Percentiles rank a stretch among this genome's conserved stretches.
Conservation (phyloP, 2,797 vertebrate species). For the Lates japonicus region DNA sequence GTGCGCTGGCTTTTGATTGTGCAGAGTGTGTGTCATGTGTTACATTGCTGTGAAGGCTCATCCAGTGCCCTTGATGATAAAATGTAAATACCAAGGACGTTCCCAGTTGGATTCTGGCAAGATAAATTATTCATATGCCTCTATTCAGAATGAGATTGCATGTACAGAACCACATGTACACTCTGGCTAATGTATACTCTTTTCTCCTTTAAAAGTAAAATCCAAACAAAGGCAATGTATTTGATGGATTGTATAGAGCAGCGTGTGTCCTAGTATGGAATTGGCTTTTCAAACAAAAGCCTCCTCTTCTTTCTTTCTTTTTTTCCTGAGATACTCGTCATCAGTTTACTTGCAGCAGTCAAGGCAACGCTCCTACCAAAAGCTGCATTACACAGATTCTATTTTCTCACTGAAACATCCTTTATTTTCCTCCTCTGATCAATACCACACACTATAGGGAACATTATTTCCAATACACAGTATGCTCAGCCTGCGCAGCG, state of each 20-base stretch:
- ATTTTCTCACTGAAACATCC: constrained; percentile 54
- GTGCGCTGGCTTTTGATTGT: constrained; percentile 44
- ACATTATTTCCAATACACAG: constrained; percentile 72
- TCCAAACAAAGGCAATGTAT: constrained; percentile 75
- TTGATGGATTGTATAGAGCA: constrained; percentile 70
- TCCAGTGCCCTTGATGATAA: constrained; percentile 86
- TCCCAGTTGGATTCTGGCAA: constrained; percentile 82
- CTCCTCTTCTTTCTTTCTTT: constrained; percentile 2
- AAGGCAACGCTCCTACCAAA: constrained; percentile 36
- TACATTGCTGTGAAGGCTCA: constrained; percentile 75
- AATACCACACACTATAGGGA: constrained; percentile 61
- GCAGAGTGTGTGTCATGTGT: constrained; percentile 76
- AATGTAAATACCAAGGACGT: constrained; percentile 89
- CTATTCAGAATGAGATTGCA: constrained; percentile 82
- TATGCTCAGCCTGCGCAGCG: constrained; percentile 66
- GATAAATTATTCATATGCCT: constrained; percentile 88
- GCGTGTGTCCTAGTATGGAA: constrained; percentile 59
- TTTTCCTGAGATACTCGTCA: constrained; percentile 15
- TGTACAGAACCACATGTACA: constrained; percentile 78
- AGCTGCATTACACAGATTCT: constrained; percentile 48
- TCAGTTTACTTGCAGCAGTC: constrained; percentile 53
- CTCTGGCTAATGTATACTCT: constrained; percentile 73
- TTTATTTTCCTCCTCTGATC: constrained; percentile 72
- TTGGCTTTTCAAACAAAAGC: constrained; percentile 62
- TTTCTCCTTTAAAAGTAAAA: constrained; percentile 79